Percentiles rank a stretch among this genome's conserved stretches.
Conservation (phyloP, 2,888 invertebrate genomes). For the Pheosia tremula region DNA sequence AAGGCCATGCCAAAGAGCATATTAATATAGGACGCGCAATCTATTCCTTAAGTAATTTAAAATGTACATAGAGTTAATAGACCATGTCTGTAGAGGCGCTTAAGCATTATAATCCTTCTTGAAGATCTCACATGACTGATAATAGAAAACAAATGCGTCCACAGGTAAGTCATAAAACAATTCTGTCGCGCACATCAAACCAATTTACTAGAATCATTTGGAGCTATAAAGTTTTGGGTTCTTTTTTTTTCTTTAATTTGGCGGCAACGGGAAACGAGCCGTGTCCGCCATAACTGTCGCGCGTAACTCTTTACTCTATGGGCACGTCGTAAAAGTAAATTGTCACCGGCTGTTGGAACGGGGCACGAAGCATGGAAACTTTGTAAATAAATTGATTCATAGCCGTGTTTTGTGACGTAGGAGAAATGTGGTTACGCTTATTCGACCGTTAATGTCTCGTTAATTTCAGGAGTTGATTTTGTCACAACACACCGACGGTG, state of each 20-base stretch:
- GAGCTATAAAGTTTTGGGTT: constrained; percentile 40
- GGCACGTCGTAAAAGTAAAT: constrained; percentile 80
- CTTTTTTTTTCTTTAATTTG: constrained; percentile 51
- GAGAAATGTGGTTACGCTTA: constrained; percentile 70
- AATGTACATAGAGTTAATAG: no score
- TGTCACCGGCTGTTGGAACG: constrained; percentile 79
- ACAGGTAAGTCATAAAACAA: constrained; percentile 20
- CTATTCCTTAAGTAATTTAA: no score
- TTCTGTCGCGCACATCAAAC: constrained; percentile 32
- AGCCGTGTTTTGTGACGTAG: constrained; percentile 60
- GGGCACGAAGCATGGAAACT: constrained; percentile 55
- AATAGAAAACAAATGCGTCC: neutral
- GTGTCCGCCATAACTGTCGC: constrained; percentile 81
- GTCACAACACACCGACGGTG: constrained; percentile 25
- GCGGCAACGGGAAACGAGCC: constrained; percentile 70
- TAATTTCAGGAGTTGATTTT: constrained; percentile 29
- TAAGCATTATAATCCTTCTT: no score
- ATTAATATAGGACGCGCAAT: no score
- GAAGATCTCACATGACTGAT: neutral
- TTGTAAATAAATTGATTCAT: constrained; percentile 75
- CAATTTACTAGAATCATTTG: constrained; percentile 50
- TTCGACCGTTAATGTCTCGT: constrained; percentile 54
- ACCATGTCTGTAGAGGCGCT: no score
- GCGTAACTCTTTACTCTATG: constrained; percentile 80
- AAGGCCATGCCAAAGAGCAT: no score